These are phyloP conservation scores for Drosophila teissieri DNA, from an alignment of 1,140 invertebrate species.

Conservation along the genomic window DNA sequence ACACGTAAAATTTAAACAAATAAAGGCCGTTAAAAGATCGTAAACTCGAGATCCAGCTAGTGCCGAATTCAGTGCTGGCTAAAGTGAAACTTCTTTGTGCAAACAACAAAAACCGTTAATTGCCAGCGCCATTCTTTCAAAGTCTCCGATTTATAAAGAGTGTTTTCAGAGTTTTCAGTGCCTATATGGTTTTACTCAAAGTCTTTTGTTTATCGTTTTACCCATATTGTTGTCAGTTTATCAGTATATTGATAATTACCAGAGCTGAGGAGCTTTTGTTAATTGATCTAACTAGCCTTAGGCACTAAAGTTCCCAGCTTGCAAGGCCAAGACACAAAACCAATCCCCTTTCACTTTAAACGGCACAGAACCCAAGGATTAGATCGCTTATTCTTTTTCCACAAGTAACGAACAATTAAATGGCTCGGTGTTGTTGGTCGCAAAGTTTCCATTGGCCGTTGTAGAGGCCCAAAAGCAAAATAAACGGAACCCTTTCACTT, in stretches of 20 bases:
- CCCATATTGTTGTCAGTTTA: not conserved
- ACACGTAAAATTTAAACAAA: conserved; percentile 31
- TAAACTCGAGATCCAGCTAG: conserved; percentile 17
- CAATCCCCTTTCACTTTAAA: conserved; percentile 22
- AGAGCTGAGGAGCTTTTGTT: conserved; percentile 5
- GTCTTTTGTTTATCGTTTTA: conserved; percentile 10
- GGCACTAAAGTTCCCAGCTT: not conserved
- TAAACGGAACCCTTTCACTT: conserved; percentile 73
- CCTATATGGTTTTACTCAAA: not conserved
- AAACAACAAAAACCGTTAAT: conserved; percentile 19
- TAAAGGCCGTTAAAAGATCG: conserved; percentile 21
- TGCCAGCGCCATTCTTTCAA: conserved; percentile 26
- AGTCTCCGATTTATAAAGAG: not conserved
- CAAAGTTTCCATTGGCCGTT: conserved; percentile 8
- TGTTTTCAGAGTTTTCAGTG: conserved; percentile 2
- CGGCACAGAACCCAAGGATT: conserved; percentile 4
- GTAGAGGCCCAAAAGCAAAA: conserved; percentile 31
- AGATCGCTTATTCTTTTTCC: not conserved
- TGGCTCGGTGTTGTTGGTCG: conserved; percentile 3
- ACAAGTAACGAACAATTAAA: conserved; percentile 15
- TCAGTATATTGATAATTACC: not conserved
- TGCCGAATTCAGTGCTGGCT: conserved; percentile 19
- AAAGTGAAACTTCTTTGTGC: conserved; percentile 32
- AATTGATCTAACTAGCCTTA: conserved; percentile 1
- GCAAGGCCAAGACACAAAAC: conserved; percentile 1